Conservation (phyloP, 1,140 invertebrate species). For the Melipona quadrifasciata region DNA sequence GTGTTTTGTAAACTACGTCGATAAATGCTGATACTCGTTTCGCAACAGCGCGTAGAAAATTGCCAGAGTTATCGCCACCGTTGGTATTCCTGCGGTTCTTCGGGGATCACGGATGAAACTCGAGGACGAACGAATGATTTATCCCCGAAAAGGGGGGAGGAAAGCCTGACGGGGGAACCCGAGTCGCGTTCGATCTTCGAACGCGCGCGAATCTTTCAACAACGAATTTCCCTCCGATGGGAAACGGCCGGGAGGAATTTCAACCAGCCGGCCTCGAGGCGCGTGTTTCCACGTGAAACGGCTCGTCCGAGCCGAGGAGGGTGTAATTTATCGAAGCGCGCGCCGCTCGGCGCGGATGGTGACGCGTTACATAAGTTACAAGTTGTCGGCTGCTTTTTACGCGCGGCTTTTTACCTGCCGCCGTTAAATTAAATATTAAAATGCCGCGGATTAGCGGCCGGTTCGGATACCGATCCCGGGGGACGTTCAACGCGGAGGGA, state of each 20-base stretch:
- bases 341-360: slow-evolving; percentile 28
- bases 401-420: not conserved
- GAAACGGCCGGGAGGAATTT: slow-evolving; percentile 32
- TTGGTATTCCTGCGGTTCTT: not conserved
- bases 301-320: slow-evolving; percentile 28
- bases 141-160: slow-evolving; percentile 16
- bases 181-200: slow-evolving; percentile 29
- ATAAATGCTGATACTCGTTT: not conserved
- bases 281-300: slow-evolving; percentile 25
- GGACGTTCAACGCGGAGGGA: slow-evolving; percentile 31
- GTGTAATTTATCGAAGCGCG: slow-evolving; percentile 61
- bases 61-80: slow-evolving; percentile 27
- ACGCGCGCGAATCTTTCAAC: slow-evolving; percentile 19
- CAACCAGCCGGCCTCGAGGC: not conserved
- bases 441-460: slow-evolving; percentile 20
- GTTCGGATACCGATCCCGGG: slow-evolving; percentile 41
- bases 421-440: slow-evolving; percentile 64
- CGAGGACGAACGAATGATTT: no score
- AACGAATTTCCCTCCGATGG: slow-evolving; percentile 44
- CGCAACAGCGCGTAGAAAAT: no score
- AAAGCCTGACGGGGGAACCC: slow-evolving; percentile 1
- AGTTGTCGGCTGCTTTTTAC: slow-evolving; percentile 47
- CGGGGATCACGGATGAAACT: no score
- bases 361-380: slow-evolving; percentile 55
- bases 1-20: no score